Conservation (phyloP, 2,113 vertebrate species). For the Jaculus jaculus region DNA sequence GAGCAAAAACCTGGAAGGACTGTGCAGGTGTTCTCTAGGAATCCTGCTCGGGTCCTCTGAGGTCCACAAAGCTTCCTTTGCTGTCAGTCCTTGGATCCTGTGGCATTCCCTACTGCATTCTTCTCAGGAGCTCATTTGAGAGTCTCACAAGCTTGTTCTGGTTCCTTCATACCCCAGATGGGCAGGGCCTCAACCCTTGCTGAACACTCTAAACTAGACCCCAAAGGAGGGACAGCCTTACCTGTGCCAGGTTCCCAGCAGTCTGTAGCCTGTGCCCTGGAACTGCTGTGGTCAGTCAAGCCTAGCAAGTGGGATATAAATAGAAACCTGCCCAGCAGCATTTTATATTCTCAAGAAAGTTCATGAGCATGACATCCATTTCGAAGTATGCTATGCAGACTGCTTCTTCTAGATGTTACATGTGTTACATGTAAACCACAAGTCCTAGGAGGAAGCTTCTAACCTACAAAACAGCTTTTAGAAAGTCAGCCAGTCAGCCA, state of each 20-base stretch:
- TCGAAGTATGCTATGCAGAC: neutral
- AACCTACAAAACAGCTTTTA: neutral
- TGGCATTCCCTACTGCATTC: neutral
- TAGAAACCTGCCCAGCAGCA: conserved; percentile 73
- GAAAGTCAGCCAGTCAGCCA: neutral
- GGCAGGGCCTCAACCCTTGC: neutral
- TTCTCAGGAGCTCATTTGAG: neutral
- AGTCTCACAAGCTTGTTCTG: neutral
- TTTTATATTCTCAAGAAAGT: conserved; percentile 48
- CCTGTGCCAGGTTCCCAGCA: conserved; percentile 21
- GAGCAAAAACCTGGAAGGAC: neutral
- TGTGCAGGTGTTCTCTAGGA: neutral
- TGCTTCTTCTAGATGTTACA: conserved; percentile 40
- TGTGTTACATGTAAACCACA: neutral
- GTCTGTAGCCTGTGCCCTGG: neutral
- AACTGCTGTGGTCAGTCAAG: conserved; percentile 28
- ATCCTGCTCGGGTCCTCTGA: neutral
- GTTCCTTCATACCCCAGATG: neutral
- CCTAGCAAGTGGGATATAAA: conserved; percentile 41
- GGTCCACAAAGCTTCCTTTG: neutral
- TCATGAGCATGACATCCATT: neutral
- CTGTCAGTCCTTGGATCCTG: neutral
- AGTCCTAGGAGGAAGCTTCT: neutral
- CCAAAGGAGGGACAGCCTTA: conserved; percentile 21
- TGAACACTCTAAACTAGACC: neutral